Percentiles rank a stretch among this genome's conserved stretches.
phyloP scores from a whole-genome alignment of 1,140 invertebrate species.

The Sycophaga agraensis region DNA sequence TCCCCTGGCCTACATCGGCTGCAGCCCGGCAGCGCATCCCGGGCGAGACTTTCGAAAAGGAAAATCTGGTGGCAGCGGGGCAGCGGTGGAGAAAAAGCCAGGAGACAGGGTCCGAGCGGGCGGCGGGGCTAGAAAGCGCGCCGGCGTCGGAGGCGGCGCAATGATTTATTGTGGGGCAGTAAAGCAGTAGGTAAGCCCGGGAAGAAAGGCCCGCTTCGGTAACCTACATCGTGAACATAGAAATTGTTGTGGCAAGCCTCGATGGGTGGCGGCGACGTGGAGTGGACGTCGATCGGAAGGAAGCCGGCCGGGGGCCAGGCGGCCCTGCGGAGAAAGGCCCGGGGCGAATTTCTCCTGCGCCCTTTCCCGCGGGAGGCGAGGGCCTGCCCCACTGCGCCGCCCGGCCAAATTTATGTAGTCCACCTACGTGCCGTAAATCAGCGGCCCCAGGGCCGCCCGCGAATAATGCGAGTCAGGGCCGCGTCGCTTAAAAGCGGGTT shows the following conservation, averaged over 20 bases:
- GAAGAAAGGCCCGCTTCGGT: constrained; percentile 43
- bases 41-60: too few relatives aligned
- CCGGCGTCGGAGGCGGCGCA: constrained; percentile 13
- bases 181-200: constrained; percentile 45
- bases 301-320: not conserved
- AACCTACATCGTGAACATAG: constrained; percentile 56
- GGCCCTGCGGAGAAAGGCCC: not conserved
- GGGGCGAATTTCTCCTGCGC: not conserved
- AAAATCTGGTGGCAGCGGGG: too few relatives aligned
- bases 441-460: not conserved
- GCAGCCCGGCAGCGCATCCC: too few relatives aligned
- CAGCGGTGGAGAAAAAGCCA: too few relatives aligned
- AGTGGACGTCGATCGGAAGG: not conserved
- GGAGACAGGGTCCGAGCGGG: not conserved
- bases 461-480: constrained; percentile 32
- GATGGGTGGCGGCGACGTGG: constrained; percentile 43
- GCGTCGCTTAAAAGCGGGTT: constrained; percentile 37
- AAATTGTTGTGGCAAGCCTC: constrained; percentile 58
- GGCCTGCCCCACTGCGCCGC: not conserved
- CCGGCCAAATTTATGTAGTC: constrained; percentile 31
- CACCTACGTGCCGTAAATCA: not conserved
- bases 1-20: too few relatives aligned
- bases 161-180: constrained; percentile 53
- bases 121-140: not conserved
- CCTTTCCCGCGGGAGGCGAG: not conserved